These are phyloP conservation scores for Macropodus opercularis DNA, from an alignment of 2,797 vertebrate species.

Conservation along the genomic window DNA sequence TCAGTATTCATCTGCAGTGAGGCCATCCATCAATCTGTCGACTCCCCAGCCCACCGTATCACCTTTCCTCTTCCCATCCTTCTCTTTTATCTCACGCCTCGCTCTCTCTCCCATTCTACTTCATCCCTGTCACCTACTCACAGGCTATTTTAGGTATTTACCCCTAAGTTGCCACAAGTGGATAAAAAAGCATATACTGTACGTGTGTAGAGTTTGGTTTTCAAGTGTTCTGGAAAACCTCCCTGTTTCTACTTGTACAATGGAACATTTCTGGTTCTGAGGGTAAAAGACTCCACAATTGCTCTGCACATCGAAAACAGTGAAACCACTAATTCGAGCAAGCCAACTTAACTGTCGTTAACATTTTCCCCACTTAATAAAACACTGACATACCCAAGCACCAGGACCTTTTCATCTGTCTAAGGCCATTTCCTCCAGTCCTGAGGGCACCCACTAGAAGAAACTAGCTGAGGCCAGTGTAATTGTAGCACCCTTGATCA, in stretches of 20 bases:
- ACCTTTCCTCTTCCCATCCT: conserved; percentile 73
- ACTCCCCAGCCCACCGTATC: conserved; percentile 67
- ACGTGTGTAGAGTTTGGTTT: not conserved
- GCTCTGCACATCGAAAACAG: conserved; percentile 1
- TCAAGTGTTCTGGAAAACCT: not conserved
- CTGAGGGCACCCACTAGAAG: conserved; percentile 48
- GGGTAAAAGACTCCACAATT: not conserved
- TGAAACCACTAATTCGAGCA: not conserved
- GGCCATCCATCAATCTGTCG: conserved; percentile 79
- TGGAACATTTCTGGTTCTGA: not conserved
- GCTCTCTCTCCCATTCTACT: conserved; percentile 40
- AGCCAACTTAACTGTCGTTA: conserved; percentile 8
- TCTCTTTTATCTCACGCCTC: conserved; percentile 71
- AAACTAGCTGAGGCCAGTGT: conserved; percentile 75
- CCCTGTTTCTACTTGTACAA: not conserved
- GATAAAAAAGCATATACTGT: conserved; percentile 8
- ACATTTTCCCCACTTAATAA: not conserved
- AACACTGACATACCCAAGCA: not conserved
- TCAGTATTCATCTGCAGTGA: conserved; percentile 66
- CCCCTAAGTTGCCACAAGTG: conserved; percentile 4
- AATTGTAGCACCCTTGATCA: conserved; percentile 77
- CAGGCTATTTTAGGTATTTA: conserved; percentile 38
- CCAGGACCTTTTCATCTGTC: conserved; percentile 38
- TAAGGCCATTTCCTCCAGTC: conserved; percentile 56
- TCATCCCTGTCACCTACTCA: conserved; percentile 61